A percentile compares a stretch with the other conserved stretches of the same genome.
phyloP scores from a whole-genome alignment of 2,113 vertebrate genomes.

The Heterotilapia buettikoferi region DNA sequence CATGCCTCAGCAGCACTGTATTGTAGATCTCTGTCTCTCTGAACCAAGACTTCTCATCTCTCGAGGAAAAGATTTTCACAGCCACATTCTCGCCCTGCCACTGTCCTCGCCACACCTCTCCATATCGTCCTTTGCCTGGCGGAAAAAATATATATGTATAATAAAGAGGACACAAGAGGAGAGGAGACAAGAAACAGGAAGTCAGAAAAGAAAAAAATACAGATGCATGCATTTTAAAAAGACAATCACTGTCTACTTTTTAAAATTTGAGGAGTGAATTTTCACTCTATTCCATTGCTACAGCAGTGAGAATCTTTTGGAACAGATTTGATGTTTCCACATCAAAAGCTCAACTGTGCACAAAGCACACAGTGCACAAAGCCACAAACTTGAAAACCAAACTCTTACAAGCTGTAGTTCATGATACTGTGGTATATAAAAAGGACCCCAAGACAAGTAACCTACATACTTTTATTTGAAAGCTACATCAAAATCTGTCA shows the following conservation, averaged over 20 bases:
- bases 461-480: neutral
- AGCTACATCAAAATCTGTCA: neutral
- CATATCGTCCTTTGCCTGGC: conserved; percentile 76
- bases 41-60: conserved; percentile 81
- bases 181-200: neutral
- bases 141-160: neutral
- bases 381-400: neutral
- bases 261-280: neutral
- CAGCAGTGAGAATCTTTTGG: neutral
- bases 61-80: conserved; percentile 79
- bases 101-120: conserved; percentile 79
- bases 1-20: conserved; percentile 76
- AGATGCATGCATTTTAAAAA: neutral
- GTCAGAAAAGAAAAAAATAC: neutral
- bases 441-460: neutral
- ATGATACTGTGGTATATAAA: neutral
- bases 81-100: conserved; percentile 81
- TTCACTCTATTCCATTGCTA: neutral
- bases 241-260: neutral
- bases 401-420: neutral
- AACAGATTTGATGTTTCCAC: neutral
- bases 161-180: neutral
- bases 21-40: conserved; percentile 81
- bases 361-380: neutral
- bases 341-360: neutral